These are phyloP conservation scores for Protonemura montana DNA, from an alignment of 2,888 invertebrate species.

Conservation along the genomic window DNA sequence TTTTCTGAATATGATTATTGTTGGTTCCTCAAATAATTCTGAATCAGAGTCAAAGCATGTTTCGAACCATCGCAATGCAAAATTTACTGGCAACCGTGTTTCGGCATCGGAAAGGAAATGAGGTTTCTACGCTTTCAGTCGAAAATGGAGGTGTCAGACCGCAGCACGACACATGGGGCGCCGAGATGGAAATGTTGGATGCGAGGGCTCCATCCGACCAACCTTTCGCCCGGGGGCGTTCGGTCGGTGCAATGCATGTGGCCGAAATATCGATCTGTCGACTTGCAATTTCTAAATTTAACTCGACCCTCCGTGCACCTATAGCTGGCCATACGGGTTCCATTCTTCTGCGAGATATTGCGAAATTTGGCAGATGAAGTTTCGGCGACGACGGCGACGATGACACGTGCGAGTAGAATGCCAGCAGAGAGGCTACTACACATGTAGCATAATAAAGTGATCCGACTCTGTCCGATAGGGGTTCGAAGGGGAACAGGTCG, in stretches of 20 bases:
- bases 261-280: background rate
- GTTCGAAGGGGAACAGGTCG: background rate
- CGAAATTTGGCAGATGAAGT: background rate
- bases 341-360: background rate
- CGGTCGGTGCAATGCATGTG: background rate
- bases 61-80: background rate
- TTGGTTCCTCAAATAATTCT: background rate
- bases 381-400: background rate
- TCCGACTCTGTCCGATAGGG: too few species aligned
- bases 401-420: background rate
- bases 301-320: background rate
- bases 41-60: background rate
- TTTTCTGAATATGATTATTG: background rate
- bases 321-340: background rate
- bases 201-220: too few species aligned
- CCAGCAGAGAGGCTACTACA: background rate
- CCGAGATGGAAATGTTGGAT: background rate
- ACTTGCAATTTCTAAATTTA: constrained; percentile 12
- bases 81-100: background rate
- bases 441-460: too few species aligned
- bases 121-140: background rate
- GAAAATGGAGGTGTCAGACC: background rate
- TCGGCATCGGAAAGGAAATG: background rate
- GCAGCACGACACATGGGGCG: background rate
- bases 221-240: background rate